Evolutionary conservation across 2,797 vertebrate species (phyloP).

Genomic region (Hoplostethus mediterraneus): DNA sequence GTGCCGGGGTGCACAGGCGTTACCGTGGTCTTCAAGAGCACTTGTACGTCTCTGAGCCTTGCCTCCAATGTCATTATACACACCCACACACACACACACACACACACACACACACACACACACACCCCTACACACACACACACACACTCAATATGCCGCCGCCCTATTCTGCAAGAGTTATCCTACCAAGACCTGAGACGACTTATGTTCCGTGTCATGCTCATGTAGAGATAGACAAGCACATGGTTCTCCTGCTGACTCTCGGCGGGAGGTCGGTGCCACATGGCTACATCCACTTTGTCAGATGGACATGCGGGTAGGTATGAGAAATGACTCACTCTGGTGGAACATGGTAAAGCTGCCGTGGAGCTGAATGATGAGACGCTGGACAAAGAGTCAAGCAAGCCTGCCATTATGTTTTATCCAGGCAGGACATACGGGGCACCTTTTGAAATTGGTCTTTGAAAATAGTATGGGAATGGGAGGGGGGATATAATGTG

Average conservation of each 20-base stretch:
- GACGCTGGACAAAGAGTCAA: slow-evolving; percentile 72
- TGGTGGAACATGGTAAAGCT: slow-evolving; percentile 61
- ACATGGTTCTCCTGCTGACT: slow-evolving; percentile 54
- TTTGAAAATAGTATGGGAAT: slow-evolving; percentile 63
- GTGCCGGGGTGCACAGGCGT: slow-evolving; percentile 78
- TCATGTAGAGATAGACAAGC: slow-evolving; percentile 61
- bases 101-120: slow-evolving; percentile 16
- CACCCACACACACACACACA: slow-evolving; percentile 18
- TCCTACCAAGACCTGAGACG: slow-evolving; percentile 38
- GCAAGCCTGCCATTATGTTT: slow-evolving; percentile 76
- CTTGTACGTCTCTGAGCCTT: slow-evolving; percentile 51
- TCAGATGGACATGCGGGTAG: slow-evolving; percentile 43
- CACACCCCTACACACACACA: slow-evolving; percentile 27
- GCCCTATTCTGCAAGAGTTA: slow-evolving; percentile 10
- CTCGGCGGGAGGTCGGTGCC: slow-evolving; percentile 55
- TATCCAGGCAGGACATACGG: slow-evolving; percentile 69
- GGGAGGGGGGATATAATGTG: slow-evolving; percentile 57
- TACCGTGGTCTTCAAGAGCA: slow-evolving; percentile 68
- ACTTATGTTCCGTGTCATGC: slow-evolving; percentile 57
- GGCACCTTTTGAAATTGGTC: slow-evolving; percentile 65
- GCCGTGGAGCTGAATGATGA: slow-evolving; percentile 65
- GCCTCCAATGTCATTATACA: slow-evolving; percentile 63
- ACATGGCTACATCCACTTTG: slow-evolving; percentile 58
- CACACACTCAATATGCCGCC: slow-evolving; percentile 24
- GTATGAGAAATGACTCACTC: slow-evolving; percentile 65